phyloP scores from a whole-genome alignment of 2,797 vertebrate genomes.

The Eurystomus glaucurus region DNA sequence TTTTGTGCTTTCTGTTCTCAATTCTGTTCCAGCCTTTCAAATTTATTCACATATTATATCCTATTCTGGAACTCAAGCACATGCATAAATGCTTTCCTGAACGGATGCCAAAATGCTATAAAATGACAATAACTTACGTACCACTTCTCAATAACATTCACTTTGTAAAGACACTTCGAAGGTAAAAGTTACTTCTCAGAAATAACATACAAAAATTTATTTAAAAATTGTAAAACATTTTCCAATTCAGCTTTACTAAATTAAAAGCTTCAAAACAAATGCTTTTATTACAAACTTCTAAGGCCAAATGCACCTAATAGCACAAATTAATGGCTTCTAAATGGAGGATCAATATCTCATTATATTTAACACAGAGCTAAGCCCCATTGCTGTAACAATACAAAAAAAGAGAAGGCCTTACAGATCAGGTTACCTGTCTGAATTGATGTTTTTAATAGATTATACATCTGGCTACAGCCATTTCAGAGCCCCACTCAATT shows the following conservation, averaged over 20 bases:
- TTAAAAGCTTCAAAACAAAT: slow-evolving; percentile 15
- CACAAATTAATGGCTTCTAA: slow-evolving; percentile 61
- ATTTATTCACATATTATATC: neutral
- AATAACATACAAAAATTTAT: neutral
- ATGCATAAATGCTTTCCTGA: neutral
- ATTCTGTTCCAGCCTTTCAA: neutral
- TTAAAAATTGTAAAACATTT: neutral
- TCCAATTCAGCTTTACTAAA: slow-evolving; percentile 24
- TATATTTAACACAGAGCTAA: slow-evolving; percentile 71
- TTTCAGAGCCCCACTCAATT: slow-evolving; percentile 69
- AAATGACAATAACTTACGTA: neutral
- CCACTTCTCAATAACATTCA: neutral
- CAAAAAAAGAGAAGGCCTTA: slow-evolving; percentile 67
- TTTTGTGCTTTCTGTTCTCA: neutral
- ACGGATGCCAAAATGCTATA: neutral
- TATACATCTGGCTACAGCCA: slow-evolving; percentile 71
- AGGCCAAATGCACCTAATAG: slow-evolving; percentile 23
- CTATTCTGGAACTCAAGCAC: neutral
- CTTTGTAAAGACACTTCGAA: neutral
- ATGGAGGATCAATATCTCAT: slow-evolving; percentile 63
- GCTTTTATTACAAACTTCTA: slow-evolving; percentile 37
- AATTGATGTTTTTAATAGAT: slow-evolving; percentile 78
- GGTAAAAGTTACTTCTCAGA: neutral
- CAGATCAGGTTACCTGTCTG: slow-evolving; percentile 71
- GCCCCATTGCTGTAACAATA: slow-evolving; percentile 41